Conservation (phyloP, 2,888 invertebrate species). For the Apotomis betuletana region DNA sequence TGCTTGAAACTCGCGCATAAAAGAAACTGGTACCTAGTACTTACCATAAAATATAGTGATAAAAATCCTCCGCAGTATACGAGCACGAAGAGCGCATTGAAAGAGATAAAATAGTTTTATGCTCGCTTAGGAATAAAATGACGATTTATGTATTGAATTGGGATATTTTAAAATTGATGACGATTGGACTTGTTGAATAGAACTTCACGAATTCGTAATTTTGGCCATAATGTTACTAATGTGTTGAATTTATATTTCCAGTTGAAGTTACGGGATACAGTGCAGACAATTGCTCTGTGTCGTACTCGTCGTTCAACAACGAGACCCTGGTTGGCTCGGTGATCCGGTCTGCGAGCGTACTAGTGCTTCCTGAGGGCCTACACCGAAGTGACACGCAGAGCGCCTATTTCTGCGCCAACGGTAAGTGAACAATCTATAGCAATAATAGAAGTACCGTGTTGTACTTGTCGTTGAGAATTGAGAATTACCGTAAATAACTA, state of each 20-base stretch:
- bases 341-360: constrained; percentile 83
- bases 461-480: background rate
- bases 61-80: constrained; percentile 56
- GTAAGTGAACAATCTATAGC: constrained; percentile 61
- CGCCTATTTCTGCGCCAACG: constrained; percentile 88
- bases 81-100: constrained; percentile 50
- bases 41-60: constrained; percentile 59
- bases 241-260: constrained; percentile 59
- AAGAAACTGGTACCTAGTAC: constrained; percentile 50
- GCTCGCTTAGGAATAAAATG: constrained; percentile 39
- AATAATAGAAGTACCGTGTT: background rate
- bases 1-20: constrained; percentile 33
- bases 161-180: background rate
- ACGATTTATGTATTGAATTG: constrained; percentile 39
- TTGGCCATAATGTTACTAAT: too few relatives aligned
- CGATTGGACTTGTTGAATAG: background rate
- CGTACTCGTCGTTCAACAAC: constrained; percentile 82
- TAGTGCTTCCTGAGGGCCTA: constrained; percentile 85
- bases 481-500: background rate
- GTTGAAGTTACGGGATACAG: constrained; percentile 87
- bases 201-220: background rate
- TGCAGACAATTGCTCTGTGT: constrained; percentile 85
- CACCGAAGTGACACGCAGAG: constrained; percentile 86
- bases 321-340: constrained; percentile 85
- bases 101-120: constrained; percentile 49